Base-by-base conservation (phyloP, 23 tunicate genomes). In the Botrylloides violaceus region DNA sequence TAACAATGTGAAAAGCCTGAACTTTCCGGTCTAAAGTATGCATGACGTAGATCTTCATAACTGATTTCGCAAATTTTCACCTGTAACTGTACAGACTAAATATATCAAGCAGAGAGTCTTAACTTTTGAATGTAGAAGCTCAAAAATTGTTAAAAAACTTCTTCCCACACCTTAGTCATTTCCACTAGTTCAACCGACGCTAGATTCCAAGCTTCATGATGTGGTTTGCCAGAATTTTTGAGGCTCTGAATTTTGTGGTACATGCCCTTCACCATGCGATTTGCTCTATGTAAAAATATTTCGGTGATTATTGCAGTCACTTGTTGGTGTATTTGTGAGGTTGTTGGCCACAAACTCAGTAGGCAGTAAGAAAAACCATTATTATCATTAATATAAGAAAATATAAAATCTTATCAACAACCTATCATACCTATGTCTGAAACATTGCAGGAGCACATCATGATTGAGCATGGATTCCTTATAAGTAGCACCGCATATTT, bases 141-240 rank as follows among this genome's bases (percentile, higher is more conserved):
- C 15, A 7, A 43, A 43, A 15, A 43, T 43, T 43, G 9, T 43
- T 43, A 15, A 43, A 43, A 43, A 15, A 43, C 53, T 43, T 43
- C 15, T 43, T 15, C 12, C 19, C 65, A 15, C 30, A 87, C 95
- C 76, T 76, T 87, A 4, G 87, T 74, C 22, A 74, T 70, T 3
- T 81, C 36, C 29, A 87, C 57, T 36, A 87, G 48, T n/a, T 63
- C 57, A 4, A 81, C 76, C 29, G 83, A 56, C 20, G 76, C 35
- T 0, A 65, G 57, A 66, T 87, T 81, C 86, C 86, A 81, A 1
- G 79, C 86, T 0, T 71, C 65, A 27, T 71, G 71, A 29, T 26
- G 21, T 2, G 83, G 38, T 23, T 59, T 70, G 19, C 94, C 94
- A n/a, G 62, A 3, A 20, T 36, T 36, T 2, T 55, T 29, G 30